These are phyloP conservation scores for Scatophagus argus DNA, from an alignment of 2,113 vertebrate genomes.

Conservation along the genomic window DNA sequence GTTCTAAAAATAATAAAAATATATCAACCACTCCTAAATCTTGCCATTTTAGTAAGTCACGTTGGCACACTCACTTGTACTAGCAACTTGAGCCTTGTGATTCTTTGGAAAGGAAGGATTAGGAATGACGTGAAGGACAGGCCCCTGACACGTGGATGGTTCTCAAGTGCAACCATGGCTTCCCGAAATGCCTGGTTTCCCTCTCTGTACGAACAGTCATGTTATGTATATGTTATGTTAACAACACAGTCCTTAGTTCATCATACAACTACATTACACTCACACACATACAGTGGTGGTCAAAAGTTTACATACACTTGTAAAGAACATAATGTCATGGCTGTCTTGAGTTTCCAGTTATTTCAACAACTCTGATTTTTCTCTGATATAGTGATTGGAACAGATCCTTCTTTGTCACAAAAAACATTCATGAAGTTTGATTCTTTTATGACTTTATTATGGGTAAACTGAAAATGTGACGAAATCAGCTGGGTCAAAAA, in stretches of 20 bases:
- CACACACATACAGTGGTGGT: background rate
- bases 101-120: constrained; percentile 97
- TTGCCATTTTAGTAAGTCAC: background rate
- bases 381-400: no score
- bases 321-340: no score
- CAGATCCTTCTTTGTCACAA: no score
- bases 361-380: no score
- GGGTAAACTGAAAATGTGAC: no score
- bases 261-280: background rate
- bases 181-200: constrained; percentile 93
- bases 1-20: no score
- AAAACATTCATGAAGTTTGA: no score
- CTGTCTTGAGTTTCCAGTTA: no score
- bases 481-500: no score
- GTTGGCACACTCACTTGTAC: constrained; percentile 87
- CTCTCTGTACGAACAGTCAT: constrained; percentile 83
- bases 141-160: constrained; percentile 90
- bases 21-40: background rate
- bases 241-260: constrained; percentile 1
- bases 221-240: no score
- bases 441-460: no score
- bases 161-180: constrained; percentile 89
- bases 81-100: constrained; percentile 95
- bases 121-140: constrained; percentile 96
- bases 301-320: no score